phyloP scores from a whole-genome alignment of 2,797 vertebrate genomes.

The Novumbra hubbsi region DNA sequence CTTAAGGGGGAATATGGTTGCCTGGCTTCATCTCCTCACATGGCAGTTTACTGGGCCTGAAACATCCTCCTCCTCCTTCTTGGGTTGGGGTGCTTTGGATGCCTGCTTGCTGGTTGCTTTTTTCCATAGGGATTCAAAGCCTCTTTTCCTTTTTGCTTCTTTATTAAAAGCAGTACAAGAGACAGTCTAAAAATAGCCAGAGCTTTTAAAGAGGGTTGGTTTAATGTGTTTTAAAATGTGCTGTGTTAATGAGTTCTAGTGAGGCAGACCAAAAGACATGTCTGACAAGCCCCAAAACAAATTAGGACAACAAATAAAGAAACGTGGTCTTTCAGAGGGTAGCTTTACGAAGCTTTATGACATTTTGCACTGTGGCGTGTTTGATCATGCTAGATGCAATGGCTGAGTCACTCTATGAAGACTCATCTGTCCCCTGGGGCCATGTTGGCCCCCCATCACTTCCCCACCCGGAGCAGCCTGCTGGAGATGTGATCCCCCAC shows the following conservation, averaged over 20 bases:
- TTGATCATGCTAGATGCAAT: slow-evolving; percentile 47
- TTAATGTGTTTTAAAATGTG: slow-evolving; percentile 78
- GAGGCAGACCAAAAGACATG: slow-evolving; percentile 74
- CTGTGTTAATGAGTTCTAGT: slow-evolving; percentile 73
- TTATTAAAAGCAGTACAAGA: slow-evolving; percentile 20
- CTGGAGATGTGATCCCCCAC: too few relatives aligned
- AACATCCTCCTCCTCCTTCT: slow-evolving; percentile 20
- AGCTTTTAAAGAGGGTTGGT: slow-evolving; percentile 66
- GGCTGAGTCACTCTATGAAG: neutral
- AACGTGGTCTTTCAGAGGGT: slow-evolving; percentile 41
- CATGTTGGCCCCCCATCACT: neutral
- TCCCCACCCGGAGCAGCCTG: too few relatives aligned
- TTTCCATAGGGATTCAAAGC: slow-evolving; percentile 49
- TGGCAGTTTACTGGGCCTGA: slow-evolving; percentile 46
- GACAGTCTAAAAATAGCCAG: slow-evolving; percentile 75
- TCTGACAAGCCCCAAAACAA: slow-evolving; percentile 67
- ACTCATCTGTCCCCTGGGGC: slow-evolving; percentile 8
- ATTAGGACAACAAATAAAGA: slow-evolving; percentile 72
- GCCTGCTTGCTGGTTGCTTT: slow-evolving; percentile 11
- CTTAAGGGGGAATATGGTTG: slow-evolving; percentile 45
- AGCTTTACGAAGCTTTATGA: slow-evolving; percentile 46
- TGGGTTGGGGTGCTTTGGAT: slow-evolving; percentile 21
- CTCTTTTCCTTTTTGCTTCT: slow-evolving; percentile 45
- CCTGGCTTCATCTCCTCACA: slow-evolving; percentile 27
- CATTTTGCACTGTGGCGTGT: slow-evolving; percentile 35